Percentiles rank a stretch among this genome's conserved stretches.
Evolutionary conservation across 1,140 invertebrate genomes (phyloP).

Genomic region (Tribolium castaneum): DNA sequence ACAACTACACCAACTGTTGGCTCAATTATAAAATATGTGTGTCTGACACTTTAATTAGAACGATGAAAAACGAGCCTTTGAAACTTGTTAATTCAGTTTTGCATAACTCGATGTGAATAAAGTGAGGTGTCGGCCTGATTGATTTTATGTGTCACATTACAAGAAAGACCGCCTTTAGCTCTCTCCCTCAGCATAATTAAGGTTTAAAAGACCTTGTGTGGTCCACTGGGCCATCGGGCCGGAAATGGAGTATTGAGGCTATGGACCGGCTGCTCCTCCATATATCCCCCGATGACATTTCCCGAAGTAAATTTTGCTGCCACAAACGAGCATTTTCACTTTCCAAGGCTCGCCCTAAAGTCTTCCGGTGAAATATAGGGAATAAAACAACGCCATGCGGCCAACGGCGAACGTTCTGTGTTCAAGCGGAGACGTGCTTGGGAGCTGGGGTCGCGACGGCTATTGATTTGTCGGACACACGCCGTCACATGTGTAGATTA

Average conservation of each 20-base stretch:
- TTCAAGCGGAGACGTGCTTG: constrained; percentile 38
- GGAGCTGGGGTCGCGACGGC: constrained; percentile 46
- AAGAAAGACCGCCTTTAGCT: constrained; percentile 1
- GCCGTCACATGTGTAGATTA: constrained; percentile 56
- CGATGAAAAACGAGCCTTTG: constrained; percentile 55
- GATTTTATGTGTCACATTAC: constrained; percentile 9
- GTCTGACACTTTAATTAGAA: constrained; percentile 57
- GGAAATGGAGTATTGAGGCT: constrained; percentile 32
- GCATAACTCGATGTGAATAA: constrained; percentile 10
- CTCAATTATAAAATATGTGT: constrained; percentile 55
- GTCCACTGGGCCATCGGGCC: neutral
- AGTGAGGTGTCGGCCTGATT: constrained; percentile 1
- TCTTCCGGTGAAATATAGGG: constrained; percentile 51
- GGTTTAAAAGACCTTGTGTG: constrained; percentile 6
- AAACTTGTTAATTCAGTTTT: constrained; percentile 53
- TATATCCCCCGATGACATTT: constrained; percentile 38
- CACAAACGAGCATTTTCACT: constrained; percentile 54
- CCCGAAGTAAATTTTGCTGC: constrained; percentile 29
- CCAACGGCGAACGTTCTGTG: constrained; percentile 39
- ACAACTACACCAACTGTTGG: constrained; percentile 41
- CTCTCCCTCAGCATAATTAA: neutral
- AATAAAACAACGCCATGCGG: constrained; percentile 55
- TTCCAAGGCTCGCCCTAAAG: constrained; percentile 44
- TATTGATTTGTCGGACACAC: constrained; percentile 58
- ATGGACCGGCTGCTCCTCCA: constrained; percentile 10